Evolutionary conservation across 1,140 invertebrate species (phyloP), one percentile per base, ranked within the genome.

Genomic region (Hyposmocoma kahamanoa): DNA sequence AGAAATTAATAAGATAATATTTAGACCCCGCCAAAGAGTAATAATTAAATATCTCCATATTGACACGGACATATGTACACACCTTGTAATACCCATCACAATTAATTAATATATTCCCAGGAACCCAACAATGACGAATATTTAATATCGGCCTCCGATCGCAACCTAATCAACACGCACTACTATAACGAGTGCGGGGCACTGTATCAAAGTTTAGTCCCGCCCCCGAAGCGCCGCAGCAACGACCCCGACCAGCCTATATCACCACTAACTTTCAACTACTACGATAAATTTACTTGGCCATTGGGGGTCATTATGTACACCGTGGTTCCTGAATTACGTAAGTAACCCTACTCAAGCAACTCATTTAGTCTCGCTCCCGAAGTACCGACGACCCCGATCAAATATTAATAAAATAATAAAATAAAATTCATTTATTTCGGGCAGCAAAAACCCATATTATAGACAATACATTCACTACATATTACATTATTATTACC

Each of bases 291-390:
- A 0, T 70, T 69, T 20, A 3, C 72, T 0, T 83, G 79, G 78
- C 78, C 74, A 0, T 24, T 76, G 0, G 78, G 63, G 0, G 59
- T 82, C 0, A 51, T 82, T 1, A 62, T 82, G 56, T 82, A 72
- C 18, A 62, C 58, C 0, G 38, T 77, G 5, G 57, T 68, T 5
- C 20, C 57, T 1, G 21, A 43, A 1, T 39, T 71, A 22, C 42
- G 71, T 77, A 51, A 62, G 71, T 67, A n/a, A 24, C 38, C 24
- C 22, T 32, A 26, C 18, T 2, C 32, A 30, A 26, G 11, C 24
- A 11, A 6, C 24, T 26, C 11, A 9, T 50, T 11, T 20, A 39
- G 15, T 13, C 11, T 17, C 6, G 30, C n/a, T n/a, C 30, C 3
- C 30, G 13, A 13, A 13, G 4, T 9, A 34, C 10, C 4, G 30